phyloP scores from a whole-genome alignment of 2,113 vertebrate genomes.

The Xerus inauris region DNA sequence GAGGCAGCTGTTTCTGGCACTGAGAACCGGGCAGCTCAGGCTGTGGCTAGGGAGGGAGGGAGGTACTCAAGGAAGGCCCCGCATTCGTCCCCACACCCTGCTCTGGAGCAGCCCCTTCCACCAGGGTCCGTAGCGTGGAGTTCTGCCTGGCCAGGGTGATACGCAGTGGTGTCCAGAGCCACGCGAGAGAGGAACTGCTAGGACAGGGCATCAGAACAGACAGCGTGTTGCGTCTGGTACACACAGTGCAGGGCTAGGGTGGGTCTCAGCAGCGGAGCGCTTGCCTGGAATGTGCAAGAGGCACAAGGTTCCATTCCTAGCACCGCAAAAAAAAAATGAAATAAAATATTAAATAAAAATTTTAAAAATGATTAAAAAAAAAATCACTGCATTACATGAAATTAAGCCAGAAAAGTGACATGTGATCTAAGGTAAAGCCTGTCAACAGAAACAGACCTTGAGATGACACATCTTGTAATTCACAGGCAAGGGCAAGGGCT shows the following conservation, averaged over 20 bases:
- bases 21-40: background rate
- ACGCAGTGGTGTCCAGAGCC: background rate
- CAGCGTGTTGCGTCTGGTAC: background rate
- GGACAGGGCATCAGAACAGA: background rate
- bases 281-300: no score
- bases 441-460: background rate
- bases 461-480: background rate
- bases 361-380: no score
- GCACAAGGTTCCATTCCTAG: no score
- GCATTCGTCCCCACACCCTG: no score
- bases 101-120: background rate
- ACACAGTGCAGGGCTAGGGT: background rate
- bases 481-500: background rate
- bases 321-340: no score
- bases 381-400: no score
- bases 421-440: background rate
- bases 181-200: no score
- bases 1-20: background rate
- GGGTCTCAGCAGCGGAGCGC: no score
- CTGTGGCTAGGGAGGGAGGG: background rate
- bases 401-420: background rate
- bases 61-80: no score
- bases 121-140: fast-evolving
- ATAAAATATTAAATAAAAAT: background rate
- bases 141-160: fast-evolving